Conservation (phyloP, 2,888 invertebrate genomes). For the Leptopterna dolabrata region DNA sequence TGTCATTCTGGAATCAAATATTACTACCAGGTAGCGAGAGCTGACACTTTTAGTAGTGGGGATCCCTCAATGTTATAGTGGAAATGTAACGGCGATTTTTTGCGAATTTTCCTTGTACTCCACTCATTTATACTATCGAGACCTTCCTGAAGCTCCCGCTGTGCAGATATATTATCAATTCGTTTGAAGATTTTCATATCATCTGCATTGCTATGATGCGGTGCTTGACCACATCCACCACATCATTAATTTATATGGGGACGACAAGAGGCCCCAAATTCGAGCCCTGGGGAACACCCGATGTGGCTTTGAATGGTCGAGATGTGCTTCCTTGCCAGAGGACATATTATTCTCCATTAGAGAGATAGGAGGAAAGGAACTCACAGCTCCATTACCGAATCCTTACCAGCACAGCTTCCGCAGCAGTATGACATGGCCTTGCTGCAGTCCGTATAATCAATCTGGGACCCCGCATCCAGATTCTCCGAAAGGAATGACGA, state of each 20-base stretch:
- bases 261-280: background rate
- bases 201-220: background rate
- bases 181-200: too few species aligned
- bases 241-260: background rate
- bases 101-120: background rate
- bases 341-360: background rate
- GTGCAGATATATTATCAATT: too few species aligned
- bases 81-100: too few species aligned
- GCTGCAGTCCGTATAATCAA: background rate
- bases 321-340: background rate
- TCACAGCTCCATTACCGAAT: background rate
- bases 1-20: too few species aligned
- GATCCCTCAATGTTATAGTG: too few species aligned
- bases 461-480: background rate
- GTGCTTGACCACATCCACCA: background rate
- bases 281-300: background rate
- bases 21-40: too few species aligned
- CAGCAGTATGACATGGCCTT: background rate
- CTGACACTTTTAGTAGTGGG: too few species aligned
- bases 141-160: background rate
- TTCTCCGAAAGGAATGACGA: background rate
- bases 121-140: background rate
- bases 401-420: background rate
- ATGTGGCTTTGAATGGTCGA: background rate
- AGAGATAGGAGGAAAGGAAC: background rate